A percentile compares a stretch with the other conserved stretches of the same genome.
phyloP scores from a whole-genome alignment of 1,140 invertebrate genomes.

The Calephelis nemesis region DNA sequence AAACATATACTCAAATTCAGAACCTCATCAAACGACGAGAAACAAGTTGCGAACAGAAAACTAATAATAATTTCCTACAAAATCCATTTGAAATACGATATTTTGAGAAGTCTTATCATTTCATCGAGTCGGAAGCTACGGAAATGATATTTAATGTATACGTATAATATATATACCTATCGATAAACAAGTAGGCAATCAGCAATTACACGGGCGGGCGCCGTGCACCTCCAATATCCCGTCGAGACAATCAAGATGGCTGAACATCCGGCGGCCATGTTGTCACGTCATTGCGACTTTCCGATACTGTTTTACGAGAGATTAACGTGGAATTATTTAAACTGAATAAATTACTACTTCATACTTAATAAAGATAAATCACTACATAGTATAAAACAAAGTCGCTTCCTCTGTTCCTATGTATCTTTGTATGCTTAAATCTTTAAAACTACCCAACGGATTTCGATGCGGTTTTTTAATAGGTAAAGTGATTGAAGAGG shows the following conservation, averaged over 20 bases:
- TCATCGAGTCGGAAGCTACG: slow-evolving; percentile 9
- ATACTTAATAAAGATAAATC: too few species aligned
- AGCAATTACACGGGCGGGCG: slow-evolving; percentile 48
- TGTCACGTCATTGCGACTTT: slow-evolving; percentile 32
- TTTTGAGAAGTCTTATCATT: slow-evolving; percentile 12
- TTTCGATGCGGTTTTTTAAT: too few species aligned
- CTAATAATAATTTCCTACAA: neutral
- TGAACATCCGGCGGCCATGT: slow-evolving; percentile 58
- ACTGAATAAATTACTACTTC: neutral
- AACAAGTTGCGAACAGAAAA: too few species aligned
- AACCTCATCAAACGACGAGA: too few species aligned
- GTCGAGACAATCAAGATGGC: slow-evolving; percentile 65
- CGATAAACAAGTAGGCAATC: slow-evolving; percentile 46
- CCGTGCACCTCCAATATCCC: slow-evolving; percentile 59
- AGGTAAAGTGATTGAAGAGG: too few species aligned
- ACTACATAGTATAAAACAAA: too few species aligned
- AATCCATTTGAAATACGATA: slow-evolving; percentile 12
- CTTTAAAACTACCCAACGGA: too few species aligned
- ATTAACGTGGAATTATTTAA: slow-evolving; percentile 20
- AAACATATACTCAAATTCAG: too few species aligned
- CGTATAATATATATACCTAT: slow-evolving; percentile 21
- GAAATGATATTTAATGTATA: slow-evolving; percentile 11
- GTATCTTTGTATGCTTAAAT: too few species aligned
- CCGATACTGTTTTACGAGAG: slow-evolving; percentile 24
- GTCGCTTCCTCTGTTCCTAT: too few species aligned